A percentile compares a stretch with the other conserved stretches of the same genome.
Evolutionary conservation across 2,797 vertebrate species (phyloP).

Genomic region (Myoxocephalus aenaeus): DNA sequence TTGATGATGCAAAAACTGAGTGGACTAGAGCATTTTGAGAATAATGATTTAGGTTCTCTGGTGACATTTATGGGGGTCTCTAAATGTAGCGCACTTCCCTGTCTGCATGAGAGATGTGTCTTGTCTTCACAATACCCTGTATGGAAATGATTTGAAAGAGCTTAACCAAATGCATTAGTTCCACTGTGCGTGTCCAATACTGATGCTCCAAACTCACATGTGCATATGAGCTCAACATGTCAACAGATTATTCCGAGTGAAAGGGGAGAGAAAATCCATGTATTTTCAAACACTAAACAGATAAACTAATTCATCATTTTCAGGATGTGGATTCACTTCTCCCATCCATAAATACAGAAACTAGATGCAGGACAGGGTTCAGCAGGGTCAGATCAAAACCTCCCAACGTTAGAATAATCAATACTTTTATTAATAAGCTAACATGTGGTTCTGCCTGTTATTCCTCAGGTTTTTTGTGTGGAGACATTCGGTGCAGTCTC

Average conservation of each 20-base stretch:
- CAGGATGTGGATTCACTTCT: conserved; percentile 13
- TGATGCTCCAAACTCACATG: conserved; percentile 62
- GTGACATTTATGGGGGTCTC: conserved; percentile 43
- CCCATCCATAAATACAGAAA: conserved; percentile 14
- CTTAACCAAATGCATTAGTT: conserved; percentile 76
- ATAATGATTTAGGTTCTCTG: conserved; percentile 30
- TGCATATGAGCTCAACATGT: conserved; percentile 76
- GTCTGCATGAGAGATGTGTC: conserved; percentile 54
- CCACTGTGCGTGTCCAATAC: conserved; percentile 63
- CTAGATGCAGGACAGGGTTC: conserved; percentile 12
- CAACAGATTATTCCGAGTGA: conserved; percentile 43
- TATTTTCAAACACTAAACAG: conserved; percentile 20
- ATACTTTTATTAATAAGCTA: background rate
- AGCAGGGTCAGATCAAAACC: conserved; percentile 14
- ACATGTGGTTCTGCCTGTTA: background rate
- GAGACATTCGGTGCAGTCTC: background rate
- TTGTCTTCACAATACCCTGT: conserved; percentile 58
- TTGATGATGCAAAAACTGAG: background rate
- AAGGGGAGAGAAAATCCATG: conserved; percentile 16
- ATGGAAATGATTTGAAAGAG: conserved; percentile 77
- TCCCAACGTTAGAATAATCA: background rate
- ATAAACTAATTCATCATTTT: conserved; percentile 25
- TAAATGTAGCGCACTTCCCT: conserved; percentile 47
- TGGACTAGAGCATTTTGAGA: background rate
- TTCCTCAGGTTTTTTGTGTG: background rate